These are phyloP conservation scores for Anthoscopus minutus DNA, from an alignment of 2,113 vertebrate genomes.

Conservation along the genomic window DNA sequence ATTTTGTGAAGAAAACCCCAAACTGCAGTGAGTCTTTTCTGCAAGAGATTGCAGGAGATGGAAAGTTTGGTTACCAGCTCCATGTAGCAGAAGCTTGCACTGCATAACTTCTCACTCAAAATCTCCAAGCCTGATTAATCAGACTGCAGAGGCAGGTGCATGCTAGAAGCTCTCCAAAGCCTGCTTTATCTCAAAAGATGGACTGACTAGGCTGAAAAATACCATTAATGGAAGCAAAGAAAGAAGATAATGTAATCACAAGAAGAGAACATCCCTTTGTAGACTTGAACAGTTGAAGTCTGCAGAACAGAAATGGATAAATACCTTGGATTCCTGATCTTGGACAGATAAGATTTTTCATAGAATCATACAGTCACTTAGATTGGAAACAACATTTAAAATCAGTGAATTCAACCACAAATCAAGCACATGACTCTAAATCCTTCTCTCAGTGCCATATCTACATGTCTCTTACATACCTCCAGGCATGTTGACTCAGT, in stretches of 20 bases:
- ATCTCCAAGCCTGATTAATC: neutral
- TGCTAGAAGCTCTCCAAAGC: neutral
- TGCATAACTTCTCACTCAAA: neutral
- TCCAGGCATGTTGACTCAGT: neutral
- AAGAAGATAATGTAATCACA: neutral
- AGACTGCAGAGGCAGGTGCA: neutral
- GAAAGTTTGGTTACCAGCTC: neutral
- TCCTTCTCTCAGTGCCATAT: neutral
- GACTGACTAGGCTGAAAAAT: neutral
- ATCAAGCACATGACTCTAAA: neutral
- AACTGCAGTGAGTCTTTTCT: neutral
- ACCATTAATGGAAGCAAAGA: neutral
- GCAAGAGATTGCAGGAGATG: neutral
- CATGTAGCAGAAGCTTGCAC: neutral
- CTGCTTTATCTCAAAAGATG: neutral
- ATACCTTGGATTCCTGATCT: neutral
- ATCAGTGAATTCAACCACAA: neutral
- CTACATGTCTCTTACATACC: neutral
- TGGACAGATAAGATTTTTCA: neutral
- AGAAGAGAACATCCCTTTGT: neutral
- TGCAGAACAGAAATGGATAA: neutral
- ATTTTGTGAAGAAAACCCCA: neutral
- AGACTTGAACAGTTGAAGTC: fast-evolving
- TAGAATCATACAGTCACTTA: neutral
- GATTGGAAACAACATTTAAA: neutral